Base-by-base conservation (phyloP, 2,113 vertebrate genomes). In the Prionailurus viverrinus region DNA sequence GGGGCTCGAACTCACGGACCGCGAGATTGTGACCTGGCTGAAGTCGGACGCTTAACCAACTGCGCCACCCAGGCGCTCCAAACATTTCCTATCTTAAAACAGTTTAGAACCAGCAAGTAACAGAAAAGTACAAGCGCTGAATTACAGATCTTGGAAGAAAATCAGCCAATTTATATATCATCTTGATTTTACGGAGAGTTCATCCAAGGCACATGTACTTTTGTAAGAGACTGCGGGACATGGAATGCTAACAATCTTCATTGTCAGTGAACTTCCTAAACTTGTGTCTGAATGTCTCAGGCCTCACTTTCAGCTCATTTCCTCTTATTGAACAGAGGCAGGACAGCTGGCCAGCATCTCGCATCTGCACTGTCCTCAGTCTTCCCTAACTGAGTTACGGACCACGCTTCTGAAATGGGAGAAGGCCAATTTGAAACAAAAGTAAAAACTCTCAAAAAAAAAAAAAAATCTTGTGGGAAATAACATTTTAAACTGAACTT, bases 271-370 rank as follows among this genome's bases (percentile, higher is more conserved):
- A 65, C 92, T 79, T 96, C 83, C 96, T 82, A 79, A 71, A 82
- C 69, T 95, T 90, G 80, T 9, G 1, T 81, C 82, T 95, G 80
- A 80, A 82, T 39, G 87, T 66, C 97, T 95, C 74, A 29, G 65
- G 81, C 76, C 55, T 91, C 96, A 90, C 39, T 96, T 69, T 9
- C 39, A 61, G 36, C 94, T 95, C 96, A 91, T 91, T 97, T 97
- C 92, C 97, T 97, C 84, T 94, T 55, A 65, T 25, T 96, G 94
- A 97, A 6, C 39, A 80, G 90, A 96, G 76, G 85, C 73, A 29
- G 65, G 97, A 92, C 96, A 98, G 97, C 97, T 97, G 98, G 95
- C 78, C 83, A 68, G 82, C 9, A 31, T 69, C 80, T 61, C 58
- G 87, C 94, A 65, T 91, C 80, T 74, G 90, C 83, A 51, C 39